phyloP scores from a whole-genome alignment of 30 jellyfish, hydroid and myxozoan genomes.

The Morbakka virulenta region DNA sequence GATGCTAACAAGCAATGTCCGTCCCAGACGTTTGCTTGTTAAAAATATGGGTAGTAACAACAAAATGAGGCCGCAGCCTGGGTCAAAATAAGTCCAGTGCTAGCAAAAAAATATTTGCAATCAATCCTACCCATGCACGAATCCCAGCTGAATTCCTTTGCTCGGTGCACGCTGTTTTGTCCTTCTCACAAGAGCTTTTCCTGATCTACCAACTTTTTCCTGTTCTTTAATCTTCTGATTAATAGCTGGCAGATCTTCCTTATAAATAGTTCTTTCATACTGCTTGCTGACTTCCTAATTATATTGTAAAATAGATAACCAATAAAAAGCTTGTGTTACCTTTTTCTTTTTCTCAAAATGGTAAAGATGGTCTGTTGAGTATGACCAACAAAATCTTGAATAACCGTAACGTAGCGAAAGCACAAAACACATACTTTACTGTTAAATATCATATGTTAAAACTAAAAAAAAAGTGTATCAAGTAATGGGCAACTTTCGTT shows the following conservation, averaged over 20 bases:
- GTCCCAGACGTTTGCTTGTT: no score
- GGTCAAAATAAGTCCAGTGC: background rate
- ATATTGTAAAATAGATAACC: no score
- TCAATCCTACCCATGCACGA: slow-evolving; percentile 74
- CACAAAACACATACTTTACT: no score
- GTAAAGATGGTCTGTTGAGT: background rate
- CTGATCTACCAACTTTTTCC: slow-evolving; percentile 13
- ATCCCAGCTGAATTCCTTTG: slow-evolving; percentile 65
- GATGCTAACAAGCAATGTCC: no score
- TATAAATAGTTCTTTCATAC: slow-evolving; percentile 70
- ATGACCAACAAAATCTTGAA: background rate
- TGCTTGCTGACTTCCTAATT: slow-evolving; percentile 68
- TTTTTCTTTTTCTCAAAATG: no score
- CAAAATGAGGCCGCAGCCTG: background rate
- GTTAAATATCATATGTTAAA: no score
- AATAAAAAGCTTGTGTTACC: no score
- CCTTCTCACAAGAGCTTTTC: slow-evolving; percentile 35
- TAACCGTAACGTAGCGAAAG: background rate
- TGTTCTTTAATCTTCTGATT: slow-evolving; percentile 64
- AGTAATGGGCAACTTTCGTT: no score
- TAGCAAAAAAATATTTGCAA: background rate
- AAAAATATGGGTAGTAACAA: no score
- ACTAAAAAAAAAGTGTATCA: no score
- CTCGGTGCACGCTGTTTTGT: slow-evolving; percentile 86
- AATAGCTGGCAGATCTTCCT: slow-evolving; percentile 81